Evolutionary conservation across 2,888 invertebrate genomes (phyloP).

Genomic region (Aleiodes leptofemur): DNA sequence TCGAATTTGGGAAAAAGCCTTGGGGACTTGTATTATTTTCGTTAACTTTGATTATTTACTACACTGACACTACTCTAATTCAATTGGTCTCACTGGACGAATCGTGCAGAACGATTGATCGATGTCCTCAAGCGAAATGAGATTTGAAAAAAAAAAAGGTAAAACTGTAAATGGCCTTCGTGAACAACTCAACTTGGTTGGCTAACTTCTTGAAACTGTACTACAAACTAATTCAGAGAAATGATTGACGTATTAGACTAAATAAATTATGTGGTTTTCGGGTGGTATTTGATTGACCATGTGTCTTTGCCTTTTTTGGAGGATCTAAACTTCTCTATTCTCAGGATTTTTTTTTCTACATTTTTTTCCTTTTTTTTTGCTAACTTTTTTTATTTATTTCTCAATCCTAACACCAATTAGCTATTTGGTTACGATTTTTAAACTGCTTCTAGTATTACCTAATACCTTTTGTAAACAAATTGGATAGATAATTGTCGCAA

Average conservation of each 20-base stretch:
- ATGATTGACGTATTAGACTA: slow-evolving; percentile 22
- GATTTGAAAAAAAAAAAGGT: neutral
- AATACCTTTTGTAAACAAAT: slow-evolving; percentile 3
- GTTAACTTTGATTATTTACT: slow-evolving; percentile 3
- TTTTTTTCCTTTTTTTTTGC: neutral
- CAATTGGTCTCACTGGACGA: slow-evolving; percentile 31
- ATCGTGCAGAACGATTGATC: slow-evolving; percentile 25
- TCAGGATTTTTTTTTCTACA: slow-evolving; percentile 41
- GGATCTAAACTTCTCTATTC: slow-evolving; percentile 34
- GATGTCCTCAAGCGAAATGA: slow-evolving; percentile 5
- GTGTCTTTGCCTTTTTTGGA: slow-evolving; percentile 26
- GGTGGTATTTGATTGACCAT: slow-evolving; percentile 18
- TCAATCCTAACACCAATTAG: slow-evolving; percentile 63
- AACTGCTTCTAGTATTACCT: slow-evolving; percentile 22
- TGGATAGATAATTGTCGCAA: neutral
- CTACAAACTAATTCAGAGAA: neutral
- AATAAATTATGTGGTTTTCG: slow-evolving; percentile 43
- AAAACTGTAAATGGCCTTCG: slow-evolving; percentile 22
- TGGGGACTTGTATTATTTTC: slow-evolving; percentile 10
- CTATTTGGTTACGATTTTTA: slow-evolving; percentile 41
- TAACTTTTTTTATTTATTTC: slow-evolving; percentile 49
- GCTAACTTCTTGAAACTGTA: too few relatives aligned
- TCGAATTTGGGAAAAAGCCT: neutral
- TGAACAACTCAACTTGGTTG: neutral
- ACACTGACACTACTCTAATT: neutral